Evolutionary conservation across 1,140 invertebrate genomes (phyloP).

Genomic region (Plectrocnemia conspersa): DNA sequence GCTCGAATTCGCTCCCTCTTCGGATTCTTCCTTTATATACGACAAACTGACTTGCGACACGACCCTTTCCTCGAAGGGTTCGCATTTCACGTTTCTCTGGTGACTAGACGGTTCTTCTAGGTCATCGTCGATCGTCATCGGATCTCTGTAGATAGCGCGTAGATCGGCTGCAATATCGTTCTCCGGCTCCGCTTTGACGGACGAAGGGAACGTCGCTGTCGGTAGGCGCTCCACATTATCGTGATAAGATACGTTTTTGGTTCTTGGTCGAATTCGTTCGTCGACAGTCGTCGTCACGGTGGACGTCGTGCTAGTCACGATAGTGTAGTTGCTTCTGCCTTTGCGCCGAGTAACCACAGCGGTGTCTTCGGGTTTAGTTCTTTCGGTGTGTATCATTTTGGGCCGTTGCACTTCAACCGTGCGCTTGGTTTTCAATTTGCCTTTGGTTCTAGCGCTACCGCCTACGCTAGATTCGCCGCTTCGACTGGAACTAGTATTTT

Average conservation of each 20-base stretch:
- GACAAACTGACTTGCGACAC: conserved; percentile 1
- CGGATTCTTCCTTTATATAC: conserved; percentile 22
- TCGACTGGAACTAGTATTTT: conserved; percentile 35
- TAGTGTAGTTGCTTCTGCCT: conserved; percentile 39
- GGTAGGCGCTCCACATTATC: conserved; percentile 48
- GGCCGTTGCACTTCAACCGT: conserved; percentile 48
- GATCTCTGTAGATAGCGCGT: conserved; percentile 40
- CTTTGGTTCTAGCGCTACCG: conserved; percentile 43
- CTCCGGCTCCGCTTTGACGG: conserved; percentile 43
- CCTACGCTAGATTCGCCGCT: conserved; percentile 50
- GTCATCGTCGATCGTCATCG: conserved; percentile 7
- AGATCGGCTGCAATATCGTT: conserved; percentile 42
- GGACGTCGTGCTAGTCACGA: conserved; percentile 28
- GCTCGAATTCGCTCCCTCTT: conserved; percentile 25
- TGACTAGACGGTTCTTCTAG: neutral
- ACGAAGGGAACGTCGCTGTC: conserved; percentile 48
- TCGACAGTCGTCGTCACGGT: conserved; percentile 7
- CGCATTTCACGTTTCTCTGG: conserved; percentile 16
- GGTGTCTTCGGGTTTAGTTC: conserved; percentile 53
- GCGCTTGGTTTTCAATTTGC: conserved; percentile 41
- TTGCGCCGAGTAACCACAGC: conserved; percentile 48
- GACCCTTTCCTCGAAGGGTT: conserved; percentile 8
- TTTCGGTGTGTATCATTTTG: conserved; percentile 71
- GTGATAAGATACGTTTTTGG: conserved; percentile 62
- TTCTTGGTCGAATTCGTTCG: conserved; percentile 53